A percentile compares a stretch with the other conserved stretches of the same genome.
Evolutionary conservation across 2,113 vertebrate species (phyloP).

Genomic region (Sander lucioperca): DNA sequence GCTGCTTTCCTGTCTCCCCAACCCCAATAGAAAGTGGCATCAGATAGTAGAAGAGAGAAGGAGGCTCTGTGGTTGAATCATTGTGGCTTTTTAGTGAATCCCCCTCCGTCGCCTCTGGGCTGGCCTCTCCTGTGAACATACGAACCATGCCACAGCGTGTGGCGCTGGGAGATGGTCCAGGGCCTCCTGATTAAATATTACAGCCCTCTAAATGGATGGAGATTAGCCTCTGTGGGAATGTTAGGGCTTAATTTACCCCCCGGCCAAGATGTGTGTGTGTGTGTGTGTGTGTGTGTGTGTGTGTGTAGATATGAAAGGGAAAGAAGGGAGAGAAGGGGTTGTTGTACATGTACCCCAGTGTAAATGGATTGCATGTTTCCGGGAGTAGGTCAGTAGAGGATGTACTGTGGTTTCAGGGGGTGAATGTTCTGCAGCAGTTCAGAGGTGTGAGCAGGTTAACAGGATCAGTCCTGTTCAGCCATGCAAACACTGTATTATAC

Average conservation of each 20-base stretch:
- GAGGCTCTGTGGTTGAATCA: constrained; percentile 61
- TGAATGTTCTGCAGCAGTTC: constrained; percentile 10
- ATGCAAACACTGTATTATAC: background rate
- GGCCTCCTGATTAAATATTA: constrained; percentile 85
- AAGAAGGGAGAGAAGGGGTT: constrained; percentile 30
- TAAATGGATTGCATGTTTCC: constrained; percentile 54
- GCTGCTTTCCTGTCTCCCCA: background rate
- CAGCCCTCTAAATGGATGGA: constrained; percentile 83
- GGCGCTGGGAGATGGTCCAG: constrained; percentile 68
- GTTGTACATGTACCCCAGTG: constrained; percentile 48
- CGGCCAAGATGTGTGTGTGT: constrained; percentile 58
- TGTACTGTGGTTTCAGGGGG: constrained; percentile 47
- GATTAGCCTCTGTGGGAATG: constrained; percentile 85
- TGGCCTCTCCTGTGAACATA: constrained; percentile 77
- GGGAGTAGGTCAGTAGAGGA: constrained; percentile 53
- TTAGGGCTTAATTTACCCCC: constrained; percentile 79
- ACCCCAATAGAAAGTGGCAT: background rate
- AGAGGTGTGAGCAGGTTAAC: constrained; percentile 12
- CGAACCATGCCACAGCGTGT: constrained; percentile 71
- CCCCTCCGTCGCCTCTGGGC: constrained; percentile 76
- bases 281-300: constrained; percentile 17
- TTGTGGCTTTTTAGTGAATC: constrained; percentile 75
- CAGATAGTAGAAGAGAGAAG: background rate
- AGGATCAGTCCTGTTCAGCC: background rate
- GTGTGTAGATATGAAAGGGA: constrained; percentile 21